Conservation (phyloP, 1,140 invertebrate species). For the Proales similis region DNA sequence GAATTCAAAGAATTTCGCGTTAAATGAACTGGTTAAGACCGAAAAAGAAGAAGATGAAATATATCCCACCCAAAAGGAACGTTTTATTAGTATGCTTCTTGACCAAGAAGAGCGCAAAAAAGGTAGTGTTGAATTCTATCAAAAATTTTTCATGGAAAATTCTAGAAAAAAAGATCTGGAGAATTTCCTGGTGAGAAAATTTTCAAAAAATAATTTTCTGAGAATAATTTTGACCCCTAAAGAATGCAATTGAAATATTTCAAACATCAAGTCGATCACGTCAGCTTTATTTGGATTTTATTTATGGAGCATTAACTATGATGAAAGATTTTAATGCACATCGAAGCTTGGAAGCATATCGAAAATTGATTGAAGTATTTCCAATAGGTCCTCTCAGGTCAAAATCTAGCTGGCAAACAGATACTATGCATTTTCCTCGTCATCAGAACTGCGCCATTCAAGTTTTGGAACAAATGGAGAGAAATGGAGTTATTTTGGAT, state of each 20-base stretch:
- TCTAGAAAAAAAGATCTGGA: conserved; percentile 6
- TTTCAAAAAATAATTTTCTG: background rate
- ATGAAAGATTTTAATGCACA: conserved; percentile 79
- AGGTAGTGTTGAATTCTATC: conserved; percentile 1
- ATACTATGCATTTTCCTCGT: conserved; percentile 83
- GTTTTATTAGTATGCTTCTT: no score
- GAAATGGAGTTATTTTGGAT: conserved; percentile 60
- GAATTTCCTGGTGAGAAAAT: conserved; percentile 32
- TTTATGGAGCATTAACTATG: conserved; percentile 73
- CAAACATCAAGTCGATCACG: conserved; percentile 2
- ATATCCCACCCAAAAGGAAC: no score
- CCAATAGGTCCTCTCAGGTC: conserved; percentile 60
- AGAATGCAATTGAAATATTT: conserved; percentile 27
- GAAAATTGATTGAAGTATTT: conserved; percentile 76
- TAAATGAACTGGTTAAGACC: no score
- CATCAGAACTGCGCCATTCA: conserved; percentile 84
- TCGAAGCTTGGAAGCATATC: conserved; percentile 83
- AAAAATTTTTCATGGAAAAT: conserved; percentile 33
- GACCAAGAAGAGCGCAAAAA: conserved; percentile 30
- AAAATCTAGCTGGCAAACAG: conserved; percentile 49
- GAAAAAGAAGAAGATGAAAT: no score
- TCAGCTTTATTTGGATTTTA: conserved; percentile 67
- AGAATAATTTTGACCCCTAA: background rate
- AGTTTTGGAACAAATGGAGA: conserved; percentile 80
- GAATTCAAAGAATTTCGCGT: no score